Evolutionary conservation across 2,888 invertebrate species (phyloP), one percentile per base, ranked within the genome.

Genomic region (Disparrhopalites patrizii): DNA sequence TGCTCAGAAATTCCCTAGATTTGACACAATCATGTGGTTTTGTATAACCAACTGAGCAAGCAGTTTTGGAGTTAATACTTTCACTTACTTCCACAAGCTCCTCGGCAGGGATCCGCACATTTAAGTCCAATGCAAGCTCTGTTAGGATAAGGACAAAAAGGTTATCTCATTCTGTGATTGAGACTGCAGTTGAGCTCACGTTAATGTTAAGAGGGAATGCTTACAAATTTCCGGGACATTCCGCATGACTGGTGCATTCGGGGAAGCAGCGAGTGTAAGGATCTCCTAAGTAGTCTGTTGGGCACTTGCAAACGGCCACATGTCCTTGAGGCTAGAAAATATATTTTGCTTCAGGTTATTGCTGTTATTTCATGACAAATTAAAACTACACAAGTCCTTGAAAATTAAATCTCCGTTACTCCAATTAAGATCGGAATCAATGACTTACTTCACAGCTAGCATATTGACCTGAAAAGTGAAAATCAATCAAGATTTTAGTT

Each of bases 111-210:
- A 79, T 92, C 87, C 64, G 87, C 83, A 78, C 93, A 93, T 68
- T 88, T 87, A 74, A 90, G 88, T 79, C 89, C 88, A 70, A 87
- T 83, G 76, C 93, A 93, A 23, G 90, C 89, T 75, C 88, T 86
- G 76, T 84, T 63, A 51, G 20, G n/a, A n/a, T n/a, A n/a, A n/a
- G n/a, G n/a, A n/a, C n/a, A n/a, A n/a, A n/a, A n/a, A 43, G 47
- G 36, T 36, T 61, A 57, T 54, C 8, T 33, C 18, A 18, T 50
- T 20, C 31, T 50, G n/a, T 43, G 33, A 60, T 18, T 51, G 47
- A 25, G 25, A 40, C n/a, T 57, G 47, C 3, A 56, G 25, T 25
- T 23, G 13, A 50, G 2, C 40, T 52, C 5, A n/a, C n/a, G n/a
- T n/a, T n/a, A n/a, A 50, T 43, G 28, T 57, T 38, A 20, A 36